A percentile compares a stretch with the other conserved stretches of the same genome.
These are phyloP conservation scores for Tethya wilhelma DNA, from an alignment of 37 sponge, comb jelly and placozoan species.

Conservation along the genomic window DNA sequence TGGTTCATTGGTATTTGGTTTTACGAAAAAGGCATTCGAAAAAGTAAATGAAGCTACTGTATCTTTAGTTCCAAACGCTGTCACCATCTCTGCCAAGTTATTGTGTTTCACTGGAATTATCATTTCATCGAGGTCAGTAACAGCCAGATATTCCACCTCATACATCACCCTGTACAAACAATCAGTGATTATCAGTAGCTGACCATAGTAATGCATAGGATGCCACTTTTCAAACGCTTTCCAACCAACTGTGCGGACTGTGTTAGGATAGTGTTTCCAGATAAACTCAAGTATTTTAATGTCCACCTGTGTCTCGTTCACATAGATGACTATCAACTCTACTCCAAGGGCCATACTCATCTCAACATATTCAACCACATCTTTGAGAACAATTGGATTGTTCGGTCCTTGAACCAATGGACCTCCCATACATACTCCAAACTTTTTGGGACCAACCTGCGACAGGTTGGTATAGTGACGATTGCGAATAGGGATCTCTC, in stretches of 20 bases:
- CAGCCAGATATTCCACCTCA: constrained; percentile 26
- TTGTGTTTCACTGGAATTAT: constrained; percentile 19
- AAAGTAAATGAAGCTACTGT: no score
- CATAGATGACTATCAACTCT: constrained; percentile 14
- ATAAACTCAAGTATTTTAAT: background rate
- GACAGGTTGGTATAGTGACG: background rate
- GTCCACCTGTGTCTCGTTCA: constrained; percentile 9
- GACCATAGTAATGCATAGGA: constrained; percentile 43
- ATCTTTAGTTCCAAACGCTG: background rate
- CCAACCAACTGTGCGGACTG: constrained; percentile 4
- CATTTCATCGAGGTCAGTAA: constrained; percentile 46
- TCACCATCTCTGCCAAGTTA: constrained; percentile 8
- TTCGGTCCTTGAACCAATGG: background rate
- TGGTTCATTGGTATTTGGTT: no score
- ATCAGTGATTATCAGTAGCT: constrained; percentile 25
- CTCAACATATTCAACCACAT: constrained; percentile 20
- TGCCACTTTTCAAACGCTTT: constrained; percentile 18
- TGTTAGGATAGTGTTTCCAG: background rate
- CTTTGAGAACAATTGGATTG: background rate
- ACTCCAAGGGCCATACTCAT: constrained; percentile 36
- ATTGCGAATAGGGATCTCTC: constrained; percentile 5
- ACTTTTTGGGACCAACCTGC: background rate
- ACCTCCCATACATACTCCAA: constrained; percentile 33
- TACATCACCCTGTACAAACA: constrained; percentile 35
- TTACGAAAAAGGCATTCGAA: no score